Evolutionary conservation across 2,888 invertebrate genomes (phyloP).

Genomic region (Deladenus siricidicola): DNA sequence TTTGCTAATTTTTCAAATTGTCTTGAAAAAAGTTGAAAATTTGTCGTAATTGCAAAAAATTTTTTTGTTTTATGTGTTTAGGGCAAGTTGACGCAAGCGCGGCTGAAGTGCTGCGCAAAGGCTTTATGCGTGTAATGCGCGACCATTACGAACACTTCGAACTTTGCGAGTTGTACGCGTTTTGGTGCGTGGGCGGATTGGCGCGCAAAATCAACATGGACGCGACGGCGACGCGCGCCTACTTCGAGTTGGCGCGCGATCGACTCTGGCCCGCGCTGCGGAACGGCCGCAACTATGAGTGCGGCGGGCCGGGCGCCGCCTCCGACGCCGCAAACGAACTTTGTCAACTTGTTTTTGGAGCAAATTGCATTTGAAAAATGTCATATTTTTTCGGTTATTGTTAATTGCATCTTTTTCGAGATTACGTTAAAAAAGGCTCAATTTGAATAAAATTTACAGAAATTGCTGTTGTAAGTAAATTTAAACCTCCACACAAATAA

Average conservation of each 20-base stretch:
- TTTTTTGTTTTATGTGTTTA: background rate
- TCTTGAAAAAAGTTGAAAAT: no score
- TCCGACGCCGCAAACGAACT: constrained; percentile 9
- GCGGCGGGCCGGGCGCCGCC: constrained; percentile 15
- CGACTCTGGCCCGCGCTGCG: constrained; percentile 12
- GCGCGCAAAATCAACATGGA: constrained; percentile 24
- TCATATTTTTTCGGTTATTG: no score
- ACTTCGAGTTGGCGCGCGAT: constrained; percentile 8
- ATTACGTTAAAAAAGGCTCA: background rate
- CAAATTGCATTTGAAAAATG: constrained; percentile 11
- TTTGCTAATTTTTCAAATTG: no score
- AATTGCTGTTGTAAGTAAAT: background rate
- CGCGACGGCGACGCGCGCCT: background rate
- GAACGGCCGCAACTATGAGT: constrained; percentile 14
- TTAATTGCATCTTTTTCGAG: background rate
- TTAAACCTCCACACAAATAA: no score
- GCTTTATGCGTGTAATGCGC: constrained; percentile 26
- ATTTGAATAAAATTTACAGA: background rate
- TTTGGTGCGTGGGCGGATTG: constrained; percentile 30
- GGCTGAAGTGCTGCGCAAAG: constrained; percentile 16
- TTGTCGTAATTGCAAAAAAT: no score
- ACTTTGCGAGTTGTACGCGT: constrained; percentile 33
- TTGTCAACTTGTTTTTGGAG: constrained; percentile 12
- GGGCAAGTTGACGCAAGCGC: constrained; percentile 13
- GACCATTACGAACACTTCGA: constrained; percentile 31